A percentile compares a stretch with the other conserved stretches of the same genome.
phyloP scores from a whole-genome alignment of 2,888 invertebrate species.

The Agonopterix alstromeriana region DNA sequence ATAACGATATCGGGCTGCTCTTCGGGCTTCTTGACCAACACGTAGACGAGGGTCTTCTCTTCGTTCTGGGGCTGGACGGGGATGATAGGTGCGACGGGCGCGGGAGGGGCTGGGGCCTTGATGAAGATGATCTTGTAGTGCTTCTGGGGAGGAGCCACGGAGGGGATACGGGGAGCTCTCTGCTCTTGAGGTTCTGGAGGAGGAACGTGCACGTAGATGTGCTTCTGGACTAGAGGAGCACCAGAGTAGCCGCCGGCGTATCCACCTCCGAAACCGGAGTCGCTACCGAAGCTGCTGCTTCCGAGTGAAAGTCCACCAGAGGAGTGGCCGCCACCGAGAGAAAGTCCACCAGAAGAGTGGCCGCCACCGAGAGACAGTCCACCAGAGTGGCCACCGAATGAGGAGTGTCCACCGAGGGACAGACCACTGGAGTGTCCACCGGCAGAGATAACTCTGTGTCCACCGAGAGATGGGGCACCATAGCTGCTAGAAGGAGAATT shows the following conservation, averaged over 20 bases:
- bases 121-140: conserved; percentile 96
- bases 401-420: conserved; percentile 28
- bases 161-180: conserved; percentile 79
- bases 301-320: conserved; percentile 33
- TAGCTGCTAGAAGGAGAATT: conserved; percentile 41
- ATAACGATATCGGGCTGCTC: conserved; percentile 88
- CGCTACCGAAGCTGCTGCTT: conserved; percentile 44
- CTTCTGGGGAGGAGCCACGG: conserved; percentile 86
- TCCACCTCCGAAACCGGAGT: conserved; percentile 56
- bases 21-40: conserved; percentile 92
- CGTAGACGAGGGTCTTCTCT: conserved; percentile 92
- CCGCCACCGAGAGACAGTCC: conserved; percentile 24
- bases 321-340: conserved; percentile 31
- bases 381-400: conserved; percentile 19
- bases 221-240: conserved; percentile 86
- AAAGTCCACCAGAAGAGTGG: conserved; percentile 23
- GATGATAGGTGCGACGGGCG: conserved; percentile 88
- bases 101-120: conserved; percentile 90
- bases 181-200: conserved; percentile 90
- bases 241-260: conserved; percentile 65
- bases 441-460: conserved; percentile 23
- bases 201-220: conserved; percentile 93
- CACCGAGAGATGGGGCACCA: conserved; percentile 36
- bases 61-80: conserved; percentile 88
- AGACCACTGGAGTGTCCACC: conserved; percentile 43